Evolutionary conservation across 1,140 invertebrate species (phyloP), one percentile per base, ranked within the genome.

Genomic region (Pogonognathellus flavescens): DNA sequence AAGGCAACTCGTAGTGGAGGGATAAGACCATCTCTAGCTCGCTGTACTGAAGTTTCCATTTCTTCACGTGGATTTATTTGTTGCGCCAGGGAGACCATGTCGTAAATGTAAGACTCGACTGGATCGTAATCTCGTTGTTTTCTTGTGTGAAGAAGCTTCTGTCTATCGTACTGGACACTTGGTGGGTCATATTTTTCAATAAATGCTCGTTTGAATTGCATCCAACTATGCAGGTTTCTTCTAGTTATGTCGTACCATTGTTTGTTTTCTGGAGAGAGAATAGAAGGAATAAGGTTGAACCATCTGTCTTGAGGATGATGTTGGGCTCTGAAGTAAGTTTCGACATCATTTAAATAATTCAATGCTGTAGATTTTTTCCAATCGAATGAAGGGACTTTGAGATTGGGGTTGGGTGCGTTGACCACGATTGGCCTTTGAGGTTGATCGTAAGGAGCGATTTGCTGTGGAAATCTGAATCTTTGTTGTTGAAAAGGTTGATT

Each of bases 231-330:
- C n/a, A 76, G 49, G 1, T 76, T 16, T n/a, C 41, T 13, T 6
- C 49, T 76, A 0, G 31, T 31, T 0, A 76, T 13, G 9, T 76
- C 70, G 9, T 76, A 76, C 70, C 70, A 76, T 18, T 76, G 70
- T 31, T 76, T 76, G n/a, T 76, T 76, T 76, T 76, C 70, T 18
- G 49, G 41, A 6, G 70, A 25, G n/a, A 76, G n/a, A n/a, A 76
- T 50, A 1, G 10, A 25, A 25, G 62, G 62, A 3, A 66, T 25
- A 4, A 76, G 0, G 16, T 76, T 76, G 9, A 76, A 49, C 70
- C 70, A 76, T 50, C 70, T 49, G n/a, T 16, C 11, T 7, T 14
- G 14, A 0, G 25, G 16, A 18, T 76, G 31, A 18, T 76, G 70
- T 6, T 76, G 70, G 1, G 70, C 70, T 50, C 16, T 50, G 16